A percentile compares a stretch with the other conserved stretches of the same genome.
phyloP scores from a whole-genome alignment of 2,113 vertebrate genomes.

The Scomber japonicus region DNA sequence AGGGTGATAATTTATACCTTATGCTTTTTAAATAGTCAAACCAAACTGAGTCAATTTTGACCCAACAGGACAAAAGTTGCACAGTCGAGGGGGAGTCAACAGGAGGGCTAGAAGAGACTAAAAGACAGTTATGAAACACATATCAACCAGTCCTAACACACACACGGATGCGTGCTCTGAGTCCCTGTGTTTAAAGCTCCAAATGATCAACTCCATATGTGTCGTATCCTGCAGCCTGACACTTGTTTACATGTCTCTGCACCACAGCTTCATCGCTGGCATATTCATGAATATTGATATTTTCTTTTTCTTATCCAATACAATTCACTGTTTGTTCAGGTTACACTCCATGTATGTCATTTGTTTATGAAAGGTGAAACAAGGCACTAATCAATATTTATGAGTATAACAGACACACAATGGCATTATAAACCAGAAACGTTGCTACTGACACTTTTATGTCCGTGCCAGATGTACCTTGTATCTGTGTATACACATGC shows the following conservation, averaged over 20 bases:
- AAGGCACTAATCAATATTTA: slow-evolving; percentile 46
- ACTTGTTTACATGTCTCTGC: background rate
- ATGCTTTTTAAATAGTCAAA: too few species aligned
- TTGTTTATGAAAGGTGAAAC: slow-evolving; percentile 53
- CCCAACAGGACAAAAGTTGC: too few species aligned
- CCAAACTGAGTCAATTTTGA: too few species aligned
- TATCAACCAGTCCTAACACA: too few species aligned
- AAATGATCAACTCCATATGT: background rate
- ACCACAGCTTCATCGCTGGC: background rate
- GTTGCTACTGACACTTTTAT: slow-evolving; percentile 49
- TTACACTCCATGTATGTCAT: slow-evolving; percentile 1
- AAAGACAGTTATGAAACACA: too few species aligned
- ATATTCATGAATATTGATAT: slow-evolving; percentile 41
- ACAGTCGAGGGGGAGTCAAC: too few species aligned
- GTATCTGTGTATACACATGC: background rate
- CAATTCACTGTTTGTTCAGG: slow-evolving; percentile 12
- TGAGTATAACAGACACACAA: slow-evolving; percentile 14
- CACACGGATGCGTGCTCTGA: background rate
- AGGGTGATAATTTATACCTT: too few species aligned
- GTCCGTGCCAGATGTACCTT: slow-evolving; percentile 47
- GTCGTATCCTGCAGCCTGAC: background rate
- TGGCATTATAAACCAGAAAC: slow-evolving; percentile 25
- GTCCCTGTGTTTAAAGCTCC: background rate
- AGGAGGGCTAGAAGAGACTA: too few species aligned
- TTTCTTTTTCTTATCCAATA: background rate